A percentile compares a stretch with the other conserved stretches of the same genome.
These are phyloP conservation scores for Camponotus fellah DNA, from an alignment of 2,888 invertebrate species.

Conservation along the genomic window DNA sequence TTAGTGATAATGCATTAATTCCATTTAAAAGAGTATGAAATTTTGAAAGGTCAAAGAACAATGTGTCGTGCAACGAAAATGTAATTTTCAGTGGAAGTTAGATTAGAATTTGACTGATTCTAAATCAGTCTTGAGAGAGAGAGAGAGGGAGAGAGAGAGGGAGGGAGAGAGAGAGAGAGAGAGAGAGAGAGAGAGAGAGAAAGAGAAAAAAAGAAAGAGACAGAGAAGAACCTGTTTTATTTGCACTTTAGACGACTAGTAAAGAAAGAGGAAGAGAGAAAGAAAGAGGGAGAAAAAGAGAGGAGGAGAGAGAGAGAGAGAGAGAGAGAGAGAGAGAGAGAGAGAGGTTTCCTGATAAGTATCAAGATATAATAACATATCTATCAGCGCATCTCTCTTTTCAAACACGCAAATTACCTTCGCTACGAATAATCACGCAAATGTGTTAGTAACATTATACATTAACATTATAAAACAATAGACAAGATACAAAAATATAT, in stretches of 20 bases:
- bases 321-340: not conserved
- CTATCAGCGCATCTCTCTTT: not conserved
- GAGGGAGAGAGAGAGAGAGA: no score
- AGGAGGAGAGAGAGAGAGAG: no score
- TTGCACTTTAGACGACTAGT: not conserved
- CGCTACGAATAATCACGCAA: not conserved
- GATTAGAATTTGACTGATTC: not conserved
- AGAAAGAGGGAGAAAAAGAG: no score
- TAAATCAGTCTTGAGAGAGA: not conserved
- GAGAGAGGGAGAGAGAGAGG: not conserved
- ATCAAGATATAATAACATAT: not conserved
- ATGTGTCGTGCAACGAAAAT: not conserved
- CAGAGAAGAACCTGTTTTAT: not conserved
- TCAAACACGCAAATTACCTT: not conserved
- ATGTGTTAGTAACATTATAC: not conserved
- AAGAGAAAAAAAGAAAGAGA: no score
- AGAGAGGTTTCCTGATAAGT: not conserved
- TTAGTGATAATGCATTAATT: not conserved
- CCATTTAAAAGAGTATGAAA: not conserved
- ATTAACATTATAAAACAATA: not conserved
- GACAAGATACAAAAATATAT: not conserved
- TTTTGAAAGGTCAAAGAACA: not conserved
- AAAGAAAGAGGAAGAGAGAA: not conserved
- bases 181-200: no score
- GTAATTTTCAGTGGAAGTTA: not conserved